phyloP scores from a whole-genome alignment of 2,888 invertebrate species.

The Cephus rjabovi region DNA sequence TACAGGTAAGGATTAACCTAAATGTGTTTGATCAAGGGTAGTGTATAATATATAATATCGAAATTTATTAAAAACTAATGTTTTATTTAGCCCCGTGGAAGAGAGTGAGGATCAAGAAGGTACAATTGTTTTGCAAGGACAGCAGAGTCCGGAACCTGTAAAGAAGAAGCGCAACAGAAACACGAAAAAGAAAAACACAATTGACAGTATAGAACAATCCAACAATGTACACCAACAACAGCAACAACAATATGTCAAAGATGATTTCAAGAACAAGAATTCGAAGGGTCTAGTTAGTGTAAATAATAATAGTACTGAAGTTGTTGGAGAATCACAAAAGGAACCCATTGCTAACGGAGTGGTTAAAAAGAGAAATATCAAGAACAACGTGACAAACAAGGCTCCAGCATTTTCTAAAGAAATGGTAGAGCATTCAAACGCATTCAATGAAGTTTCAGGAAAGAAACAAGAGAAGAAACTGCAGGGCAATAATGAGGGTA shows the following conservation, averaged over 20 bases:
- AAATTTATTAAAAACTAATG: background rate
- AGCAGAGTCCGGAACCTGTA: slow-evolving; percentile 49
- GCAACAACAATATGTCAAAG: too few species aligned
- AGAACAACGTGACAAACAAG: slow-evolving; percentile 13
- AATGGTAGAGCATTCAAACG: slow-evolving; percentile 22
- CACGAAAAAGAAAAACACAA: slow-evolving; percentile 57
- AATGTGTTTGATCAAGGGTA: slow-evolving; percentile 39
- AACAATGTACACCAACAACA: slow-evolving; percentile 26
- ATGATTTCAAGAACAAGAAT: too few species aligned
- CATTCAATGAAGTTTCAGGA: slow-evolving; percentile 11
- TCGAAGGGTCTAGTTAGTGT: background rate
- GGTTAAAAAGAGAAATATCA: slow-evolving; percentile 29
- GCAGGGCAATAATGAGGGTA: background rate
- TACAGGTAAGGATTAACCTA: slow-evolving; percentile 68
- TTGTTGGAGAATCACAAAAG: background rate
- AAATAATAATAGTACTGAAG: background rate
- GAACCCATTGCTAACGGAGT: background rate
- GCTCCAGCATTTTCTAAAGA: slow-evolving; percentile 19
- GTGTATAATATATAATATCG: background rate
- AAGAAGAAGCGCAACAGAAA: slow-evolving; percentile 60
- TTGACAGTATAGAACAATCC: slow-evolving; percentile 16
- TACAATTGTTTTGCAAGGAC: slow-evolving; percentile 63
- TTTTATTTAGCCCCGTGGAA: slow-evolving; percentile 33
- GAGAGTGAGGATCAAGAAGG: slow-evolving; percentile 25
- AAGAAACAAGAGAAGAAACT: background rate